Base-by-base conservation (phyloP, 2,888 invertebrate species). In the Drosophila prostipennis region DNA sequence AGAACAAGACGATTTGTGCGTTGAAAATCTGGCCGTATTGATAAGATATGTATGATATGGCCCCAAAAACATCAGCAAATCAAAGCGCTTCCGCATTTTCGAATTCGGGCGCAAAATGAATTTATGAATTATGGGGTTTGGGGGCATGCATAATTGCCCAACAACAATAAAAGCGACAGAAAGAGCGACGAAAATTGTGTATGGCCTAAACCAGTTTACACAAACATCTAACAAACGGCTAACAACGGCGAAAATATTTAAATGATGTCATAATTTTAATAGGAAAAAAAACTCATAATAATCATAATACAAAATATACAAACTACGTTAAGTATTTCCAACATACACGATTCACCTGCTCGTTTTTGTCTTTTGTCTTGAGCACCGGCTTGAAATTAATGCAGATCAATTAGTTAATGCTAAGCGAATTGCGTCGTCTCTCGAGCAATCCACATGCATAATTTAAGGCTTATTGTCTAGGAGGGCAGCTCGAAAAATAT, bases 361-460 rank as follows among this genome's bases (percentile, higher is more conserved):
- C 53, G 19, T 19, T 29, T 29, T 29, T 26, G 43, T 53, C 57
- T 61, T 78, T 73, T 67, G 59, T 58, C 59, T 72, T 68, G 34
- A 23, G 16, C 16, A 40, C 56, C 52, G 69, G 69, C 73, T 69
- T 59, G 70, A 87, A 89, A 87, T 89, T 87, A 87, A 87, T 89
- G 89, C 89, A 89, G 86, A 87, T 85, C 81, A 87, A 87, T 87
- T 83, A 85, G 89, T 87, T 87, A 87, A 87, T 87, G 82, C 87
- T 82, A 82, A 48, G 68, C 55, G 67, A 55, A 68, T 69, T 67
- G 68, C 68, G 55, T 42, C 42, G 36, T 68, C 69, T 32, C 40
- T 42, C 14, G 23, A n/a, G 49, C 69, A 68, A 68, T 56, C 67
- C 56, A 68, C 67, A 68, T 68, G 67, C 67, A 68, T 68, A 68